phyloP scores from a whole-genome alignment of 2,113 vertebrate species.

The Oryzias curvinotus region DNA sequence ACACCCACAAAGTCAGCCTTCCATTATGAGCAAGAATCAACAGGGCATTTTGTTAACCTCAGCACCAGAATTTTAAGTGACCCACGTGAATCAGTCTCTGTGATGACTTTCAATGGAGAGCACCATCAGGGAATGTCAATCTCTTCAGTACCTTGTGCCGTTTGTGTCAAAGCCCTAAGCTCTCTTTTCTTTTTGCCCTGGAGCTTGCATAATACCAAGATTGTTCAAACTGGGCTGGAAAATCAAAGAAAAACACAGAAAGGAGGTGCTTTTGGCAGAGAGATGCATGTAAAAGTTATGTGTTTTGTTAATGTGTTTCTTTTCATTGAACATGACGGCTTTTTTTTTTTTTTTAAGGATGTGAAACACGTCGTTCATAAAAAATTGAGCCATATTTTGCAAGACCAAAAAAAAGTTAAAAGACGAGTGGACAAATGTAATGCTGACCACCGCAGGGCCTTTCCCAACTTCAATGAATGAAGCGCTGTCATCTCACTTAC shows the following conservation, averaged over 20 bases:
- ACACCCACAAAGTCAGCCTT: conserved; percentile 61
- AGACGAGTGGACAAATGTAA: conserved; percentile 53
- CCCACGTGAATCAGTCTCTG: conserved; percentile 69
- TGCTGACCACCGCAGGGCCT: conserved; percentile 41
- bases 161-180: conserved; percentile 61
- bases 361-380: conserved; percentile 40
- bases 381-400: conserved; percentile 41
- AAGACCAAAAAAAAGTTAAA: conserved; percentile 46
- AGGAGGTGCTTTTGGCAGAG: conserved; percentile 55
- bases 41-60: conserved; percentile 47
- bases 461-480: conserved; percentile 55
- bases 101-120: conserved; percentile 60
- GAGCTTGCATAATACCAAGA: conserved; percentile 70
- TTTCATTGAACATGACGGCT: conserved; percentile 61
- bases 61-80: conserved; percentile 75
- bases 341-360: conserved; percentile 36
- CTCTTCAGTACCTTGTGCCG: conserved; percentile 68
- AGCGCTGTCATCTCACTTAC: conserved; percentile 48
- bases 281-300: conserved; percentile 47
- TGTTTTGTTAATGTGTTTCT: conserved; percentile 50
- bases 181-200: conserved; percentile 55
- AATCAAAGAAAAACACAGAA: conserved; percentile 34
- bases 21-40: conserved; percentile 65
- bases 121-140: conserved; percentile 64
- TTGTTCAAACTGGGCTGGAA: conserved; percentile 61